Evolutionary conservation across 2,797 vertebrate genomes (phyloP).

Genomic region (Enoplosus armatus): DNA sequence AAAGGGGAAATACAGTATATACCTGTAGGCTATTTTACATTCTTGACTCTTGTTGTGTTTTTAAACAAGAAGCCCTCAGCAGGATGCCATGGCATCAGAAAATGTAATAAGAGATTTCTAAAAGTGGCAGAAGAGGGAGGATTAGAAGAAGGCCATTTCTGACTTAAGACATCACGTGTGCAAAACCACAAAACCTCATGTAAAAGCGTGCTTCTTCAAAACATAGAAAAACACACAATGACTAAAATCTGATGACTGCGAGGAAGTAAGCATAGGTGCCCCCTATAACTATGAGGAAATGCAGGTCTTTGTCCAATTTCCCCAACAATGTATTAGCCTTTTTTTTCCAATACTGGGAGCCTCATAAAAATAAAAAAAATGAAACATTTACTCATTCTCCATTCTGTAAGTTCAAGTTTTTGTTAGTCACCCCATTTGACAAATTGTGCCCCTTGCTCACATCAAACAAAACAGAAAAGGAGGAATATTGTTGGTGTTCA

Average conservation of each 20-base stretch:
- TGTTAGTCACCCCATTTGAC: conserved; percentile 29
- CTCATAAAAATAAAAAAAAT: conserved; percentile 26
- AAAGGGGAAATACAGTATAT: conserved; percentile 48
- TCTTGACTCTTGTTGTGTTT: conserved; percentile 63
- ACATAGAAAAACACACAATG: conserved; percentile 71
- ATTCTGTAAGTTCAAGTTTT: conserved; percentile 60
- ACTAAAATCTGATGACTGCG: conserved; percentile 55
- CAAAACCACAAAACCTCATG: conserved; percentile 84
- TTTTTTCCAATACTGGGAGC: conserved; percentile 42
- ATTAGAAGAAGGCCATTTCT: conserved; percentile 78
- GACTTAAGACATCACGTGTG: conserved; percentile 83
- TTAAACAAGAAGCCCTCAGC: conserved; percentile 71
- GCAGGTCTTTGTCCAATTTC: conserved; percentile 28
- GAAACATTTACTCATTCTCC: conserved; percentile 32
- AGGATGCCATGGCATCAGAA: conserved; percentile 65
- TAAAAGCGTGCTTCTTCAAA: conserved; percentile 80
- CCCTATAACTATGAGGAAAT: conserved; percentile 20
- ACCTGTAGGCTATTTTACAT: conserved; percentile 75
- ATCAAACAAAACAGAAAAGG: conserved; percentile 56
- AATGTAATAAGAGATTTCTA: conserved; percentile 63
- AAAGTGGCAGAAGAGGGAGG: conserved; percentile 67
- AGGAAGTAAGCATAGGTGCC: conserved; percentile 36
- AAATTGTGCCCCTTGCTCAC: conserved; percentile 37
- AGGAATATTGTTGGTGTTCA: conserved; percentile 47
- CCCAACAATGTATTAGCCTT: conserved; percentile 32